phyloP scores from a whole-genome alignment of 1,140 invertebrate genomes.

The Pemphigus obesinymphae region DNA sequence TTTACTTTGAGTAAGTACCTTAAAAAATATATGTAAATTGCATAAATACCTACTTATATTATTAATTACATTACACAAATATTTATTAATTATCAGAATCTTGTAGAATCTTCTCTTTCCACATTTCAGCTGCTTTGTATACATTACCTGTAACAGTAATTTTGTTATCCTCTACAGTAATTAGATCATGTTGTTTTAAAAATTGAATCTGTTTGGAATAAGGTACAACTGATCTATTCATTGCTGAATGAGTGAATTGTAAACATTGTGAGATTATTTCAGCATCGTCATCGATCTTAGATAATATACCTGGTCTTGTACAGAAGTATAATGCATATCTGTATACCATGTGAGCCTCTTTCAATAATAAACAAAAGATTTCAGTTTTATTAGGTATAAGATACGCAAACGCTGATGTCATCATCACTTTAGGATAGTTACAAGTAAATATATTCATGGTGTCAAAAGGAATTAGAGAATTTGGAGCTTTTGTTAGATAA shows the following conservation, averaged over 20 bases:
- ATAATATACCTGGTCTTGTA: no score
- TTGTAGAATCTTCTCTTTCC: no score
- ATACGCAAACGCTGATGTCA: background rate
- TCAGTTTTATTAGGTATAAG: background rate
- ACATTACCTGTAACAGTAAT: background rate
- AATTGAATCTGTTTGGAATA: background rate
- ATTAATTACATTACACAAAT: no score
- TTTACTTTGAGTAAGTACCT: no score
- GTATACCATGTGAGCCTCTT: background rate
- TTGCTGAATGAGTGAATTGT: background rate
- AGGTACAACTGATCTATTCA: background rate
- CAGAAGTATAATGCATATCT: background rate
- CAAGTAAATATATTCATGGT: background rate
- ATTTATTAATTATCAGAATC: no score
- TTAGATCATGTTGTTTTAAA: background rate
- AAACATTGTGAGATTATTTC: no score
- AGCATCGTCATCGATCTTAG: no score
- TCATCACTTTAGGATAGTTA: background rate
- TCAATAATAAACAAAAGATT: background rate
- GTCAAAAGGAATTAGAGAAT: background rate
- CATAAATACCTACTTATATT: no score
- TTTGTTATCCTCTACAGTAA: background rate
- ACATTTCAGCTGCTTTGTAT: background rate
- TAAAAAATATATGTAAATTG: no score
- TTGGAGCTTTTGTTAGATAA: background rate